Percentiles rank a stretch among this genome's conserved stretches.
phyloP scores from a whole-genome alignment of 2,797 vertebrate genomes.

The Tamandua tetradactyla region DNA sequence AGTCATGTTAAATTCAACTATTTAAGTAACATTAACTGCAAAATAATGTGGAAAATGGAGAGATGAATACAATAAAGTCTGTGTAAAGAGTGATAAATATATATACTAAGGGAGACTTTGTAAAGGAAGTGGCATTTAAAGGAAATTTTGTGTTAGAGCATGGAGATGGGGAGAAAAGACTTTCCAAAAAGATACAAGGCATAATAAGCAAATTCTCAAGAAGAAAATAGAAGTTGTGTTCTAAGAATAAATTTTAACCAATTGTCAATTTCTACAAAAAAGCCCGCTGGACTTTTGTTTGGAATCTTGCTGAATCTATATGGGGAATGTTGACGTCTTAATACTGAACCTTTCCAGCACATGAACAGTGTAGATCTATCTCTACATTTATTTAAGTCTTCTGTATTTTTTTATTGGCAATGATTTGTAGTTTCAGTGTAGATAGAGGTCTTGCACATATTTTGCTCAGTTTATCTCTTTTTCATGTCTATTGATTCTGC shows the following conservation, averaged over 20 bases:
- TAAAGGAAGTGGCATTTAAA: not conserved
- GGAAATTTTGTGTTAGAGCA: not conserved
- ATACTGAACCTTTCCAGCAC: not conserved
- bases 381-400: not conserved
- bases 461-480: not conserved
- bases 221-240: not conserved
- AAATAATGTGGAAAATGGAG: not conserved
- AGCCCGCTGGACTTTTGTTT: not conserved
- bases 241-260: not conserved
- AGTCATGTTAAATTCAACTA: not conserved
- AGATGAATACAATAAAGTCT: not conserved
- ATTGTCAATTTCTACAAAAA: not conserved
- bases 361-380: too few species aligned
- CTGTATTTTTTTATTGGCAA: not conserved
- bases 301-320: not conserved
- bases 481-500: constrained; percentile 12
- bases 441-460: not conserved
- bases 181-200: not conserved
- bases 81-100: not conserved
- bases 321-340: not conserved
- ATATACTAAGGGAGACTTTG: not conserved
- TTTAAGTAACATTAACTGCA: constrained; percentile 2
- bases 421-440: not conserved
- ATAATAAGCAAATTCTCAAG: not conserved
- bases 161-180: not conserved